Evolutionary conservation across 2,797 vertebrate genomes (phyloP), one percentile per base, ranked within the genome.

Genomic region (Enteromius radiatus): DNA sequence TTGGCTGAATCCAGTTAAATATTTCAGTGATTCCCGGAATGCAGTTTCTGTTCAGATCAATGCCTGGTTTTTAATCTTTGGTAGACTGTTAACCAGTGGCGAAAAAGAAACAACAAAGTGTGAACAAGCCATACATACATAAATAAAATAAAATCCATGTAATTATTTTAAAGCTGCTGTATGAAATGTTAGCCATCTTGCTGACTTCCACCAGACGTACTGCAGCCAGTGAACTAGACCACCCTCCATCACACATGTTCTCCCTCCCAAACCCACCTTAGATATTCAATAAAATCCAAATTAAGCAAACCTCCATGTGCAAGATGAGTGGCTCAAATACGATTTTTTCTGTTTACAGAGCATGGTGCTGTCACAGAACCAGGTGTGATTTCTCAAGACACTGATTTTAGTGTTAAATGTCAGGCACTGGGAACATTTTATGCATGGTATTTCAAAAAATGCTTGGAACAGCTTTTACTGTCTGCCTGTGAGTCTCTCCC

Each of bases 321-420:
- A 15, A 5, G 54, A 75, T 56, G 11, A 74, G 28, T 56, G 31
- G 31, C 26, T 70, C n/a, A 31, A 4, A 31, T 49, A 47, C 0
- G 0, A 4, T 64, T 47, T 70, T 47, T 31, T 21, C 21, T 23
- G 19, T 74, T 74, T 38, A 74, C 11, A 9, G 3, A 23, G 21
- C 21, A 54, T 31, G 14, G 28, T 33, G 49, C 49, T 23, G 21
- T 74, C 71, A 75, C 21, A 56, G 71, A 38, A 33, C 7, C 49
- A 38, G 73, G n/a, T 59, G 73, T 59, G 73, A 59, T 75, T 59
- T 75, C 73, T 75, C 73, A 75, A n/a, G 73, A 75, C 33, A 26
- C 52, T 33, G 17, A 59, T 75, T 75, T 74, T 41, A 26, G 73
- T 23, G 52, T 59, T 75, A 19, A 17, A 41, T 26, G 73, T 75